Conservation (phyloP, 2,113 vertebrate species). For the Nyctereutes procyonoides region DNA sequence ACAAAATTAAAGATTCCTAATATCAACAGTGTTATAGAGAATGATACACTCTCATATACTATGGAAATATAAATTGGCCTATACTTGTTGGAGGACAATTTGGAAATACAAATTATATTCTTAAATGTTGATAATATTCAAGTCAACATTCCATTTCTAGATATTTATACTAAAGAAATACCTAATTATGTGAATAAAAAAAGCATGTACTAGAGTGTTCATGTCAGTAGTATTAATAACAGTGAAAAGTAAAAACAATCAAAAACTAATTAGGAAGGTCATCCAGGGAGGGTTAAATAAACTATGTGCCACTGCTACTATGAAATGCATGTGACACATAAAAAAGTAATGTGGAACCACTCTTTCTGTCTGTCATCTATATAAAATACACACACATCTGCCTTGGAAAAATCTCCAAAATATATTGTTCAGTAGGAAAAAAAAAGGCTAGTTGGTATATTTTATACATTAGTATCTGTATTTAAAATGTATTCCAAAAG, state of each 20-base stretch:
- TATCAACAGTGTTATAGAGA: background rate
- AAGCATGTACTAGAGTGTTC: background rate
- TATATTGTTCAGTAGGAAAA: background rate
- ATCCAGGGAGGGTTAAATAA: background rate
- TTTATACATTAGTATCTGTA: background rate
- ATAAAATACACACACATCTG: background rate
- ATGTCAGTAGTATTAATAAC: background rate
- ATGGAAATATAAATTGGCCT: background rate
- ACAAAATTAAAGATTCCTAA: background rate
- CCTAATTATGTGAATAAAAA: background rate
- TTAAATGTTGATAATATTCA: background rate
- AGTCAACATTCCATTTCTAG: background rate
- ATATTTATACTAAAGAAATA: constrained; percentile 5
- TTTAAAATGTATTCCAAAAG: background rate
- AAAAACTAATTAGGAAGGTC: background rate
- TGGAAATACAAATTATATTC: background rate
- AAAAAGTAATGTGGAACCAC: constrained; percentile 10
- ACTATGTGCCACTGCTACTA: background rate
- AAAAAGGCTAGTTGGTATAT: background rate
- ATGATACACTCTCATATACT: background rate
- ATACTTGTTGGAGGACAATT: background rate
- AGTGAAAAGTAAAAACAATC: background rate
- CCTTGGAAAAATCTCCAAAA: background rate
- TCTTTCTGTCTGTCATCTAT: background rate
- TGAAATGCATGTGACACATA: background rate